Percentiles rank a stretch among this genome's conserved stretches.
phyloP scores from a whole-genome alignment of 1,140 invertebrate species.

The Ladona fulva region DNA sequence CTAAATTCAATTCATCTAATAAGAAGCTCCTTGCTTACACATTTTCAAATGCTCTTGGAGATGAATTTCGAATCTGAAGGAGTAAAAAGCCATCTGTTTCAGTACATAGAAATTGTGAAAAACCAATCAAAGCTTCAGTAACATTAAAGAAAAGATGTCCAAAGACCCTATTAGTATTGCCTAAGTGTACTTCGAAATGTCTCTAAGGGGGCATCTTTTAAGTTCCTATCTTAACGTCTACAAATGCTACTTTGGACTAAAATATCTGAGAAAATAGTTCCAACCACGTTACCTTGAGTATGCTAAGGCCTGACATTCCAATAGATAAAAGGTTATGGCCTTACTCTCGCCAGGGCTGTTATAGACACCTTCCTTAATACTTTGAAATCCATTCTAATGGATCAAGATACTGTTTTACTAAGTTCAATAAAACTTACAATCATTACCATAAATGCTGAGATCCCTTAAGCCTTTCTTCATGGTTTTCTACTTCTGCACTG shows the following conservation, averaged over 20 bases:
- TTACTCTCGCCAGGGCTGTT: neutral
- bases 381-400: neutral
- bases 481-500: neutral
- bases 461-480: neutral
- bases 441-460: slow-evolving; percentile 6
- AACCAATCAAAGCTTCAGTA: neutral
- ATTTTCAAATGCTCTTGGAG: neutral
- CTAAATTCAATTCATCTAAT: neutral
- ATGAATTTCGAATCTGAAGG: neutral
- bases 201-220: neutral
- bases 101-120: neutral
- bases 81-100: neutral
- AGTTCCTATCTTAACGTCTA: neutral
- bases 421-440: neutral
- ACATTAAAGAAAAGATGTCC: neutral
- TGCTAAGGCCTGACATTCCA: neutral
- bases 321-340: neutral
- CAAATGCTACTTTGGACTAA: neutral
- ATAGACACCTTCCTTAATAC: neutral
- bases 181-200: neutral
- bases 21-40: neutral
- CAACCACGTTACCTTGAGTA: slow-evolving; percentile 2
- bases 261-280: neutral
- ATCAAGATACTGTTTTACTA: neutral
- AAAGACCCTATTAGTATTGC: neutral